phyloP scores from a whole-genome alignment of 2,888 invertebrate genomes.

The Platycnemis pennipes region DNA sequence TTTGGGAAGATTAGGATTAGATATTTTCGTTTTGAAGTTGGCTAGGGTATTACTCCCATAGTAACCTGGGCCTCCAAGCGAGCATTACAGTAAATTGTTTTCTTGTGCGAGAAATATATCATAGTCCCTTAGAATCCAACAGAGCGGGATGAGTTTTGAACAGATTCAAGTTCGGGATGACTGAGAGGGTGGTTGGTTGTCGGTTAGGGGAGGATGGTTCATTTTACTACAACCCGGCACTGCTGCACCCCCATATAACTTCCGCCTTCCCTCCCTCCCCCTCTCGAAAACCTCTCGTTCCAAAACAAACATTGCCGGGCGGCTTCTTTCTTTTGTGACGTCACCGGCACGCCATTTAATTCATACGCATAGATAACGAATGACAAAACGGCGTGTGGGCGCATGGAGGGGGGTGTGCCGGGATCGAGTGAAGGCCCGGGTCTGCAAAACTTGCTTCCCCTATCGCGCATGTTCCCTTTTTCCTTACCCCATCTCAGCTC shows the following conservation, averaged over 20 bases:
- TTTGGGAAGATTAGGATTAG: too few relatives aligned
- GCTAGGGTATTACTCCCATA: too few relatives aligned
- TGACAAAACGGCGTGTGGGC: constrained; percentile 12
- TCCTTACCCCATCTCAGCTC: not conserved
- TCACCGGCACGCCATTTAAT: constrained; percentile 58
- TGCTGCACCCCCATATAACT: not conserved
- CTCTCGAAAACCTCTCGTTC: not conserved
- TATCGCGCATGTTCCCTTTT: not conserved
- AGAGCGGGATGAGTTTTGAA: too few relatives aligned
- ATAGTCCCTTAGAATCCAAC: too few relatives aligned
- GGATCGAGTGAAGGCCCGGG: not conserved
- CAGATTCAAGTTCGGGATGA: not conserved
- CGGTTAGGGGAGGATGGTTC: not conserved
- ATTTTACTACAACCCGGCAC: not conserved
- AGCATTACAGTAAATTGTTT: too few relatives aligned
- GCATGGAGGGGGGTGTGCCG: not conserved
- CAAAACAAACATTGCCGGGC: not conserved
- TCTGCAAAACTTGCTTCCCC: not conserved
- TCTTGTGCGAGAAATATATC: too few relatives aligned
- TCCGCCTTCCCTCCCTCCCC: not conserved
- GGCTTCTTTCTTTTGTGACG: constrained; percentile 30
- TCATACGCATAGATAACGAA: constrained; percentile 57
- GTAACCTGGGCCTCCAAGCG: too few relatives aligned
- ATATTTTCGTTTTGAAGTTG: too few relatives aligned
- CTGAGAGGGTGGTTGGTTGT: not conserved